Conservation (phyloP, 2,113 vertebrate species). For the Saccopteryx bilineata region DNA sequence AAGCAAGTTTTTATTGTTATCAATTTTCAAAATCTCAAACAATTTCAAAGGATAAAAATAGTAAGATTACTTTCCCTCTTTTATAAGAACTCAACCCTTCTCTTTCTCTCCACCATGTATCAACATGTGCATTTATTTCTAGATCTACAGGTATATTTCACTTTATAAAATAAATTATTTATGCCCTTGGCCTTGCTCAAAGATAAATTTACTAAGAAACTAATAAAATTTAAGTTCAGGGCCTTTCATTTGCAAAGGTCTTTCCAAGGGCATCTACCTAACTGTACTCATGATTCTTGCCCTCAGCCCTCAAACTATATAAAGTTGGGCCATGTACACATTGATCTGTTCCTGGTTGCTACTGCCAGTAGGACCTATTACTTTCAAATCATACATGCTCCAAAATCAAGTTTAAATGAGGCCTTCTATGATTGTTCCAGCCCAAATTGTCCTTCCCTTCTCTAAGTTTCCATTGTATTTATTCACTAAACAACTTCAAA, state of each 20-base stretch:
- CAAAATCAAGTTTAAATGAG: slow-evolving; percentile 20
- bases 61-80: background rate
- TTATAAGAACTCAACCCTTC: background rate
- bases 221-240: background rate
- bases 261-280: background rate
- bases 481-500: background rate
- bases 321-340: background rate
- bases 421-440: background rate
- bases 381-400: background rate
- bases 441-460: background rate
- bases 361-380: background rate
- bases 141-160: background rate
- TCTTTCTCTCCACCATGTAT: background rate
- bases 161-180: background rate
- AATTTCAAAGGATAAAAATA: slow-evolving; percentile 23
- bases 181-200: background rate
- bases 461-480: background rate
- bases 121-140: background rate
- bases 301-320: background rate
- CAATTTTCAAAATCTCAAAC: slow-evolving; percentile 53
- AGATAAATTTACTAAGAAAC: background rate
- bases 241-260: background rate
- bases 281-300: background rate
- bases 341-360: background rate
- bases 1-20: background rate